Evolutionary conservation across 2,797 vertebrate genomes (phyloP), one percentile per base, ranked within the genome.

Genomic region (Pitangus sulphuratus): DNA sequence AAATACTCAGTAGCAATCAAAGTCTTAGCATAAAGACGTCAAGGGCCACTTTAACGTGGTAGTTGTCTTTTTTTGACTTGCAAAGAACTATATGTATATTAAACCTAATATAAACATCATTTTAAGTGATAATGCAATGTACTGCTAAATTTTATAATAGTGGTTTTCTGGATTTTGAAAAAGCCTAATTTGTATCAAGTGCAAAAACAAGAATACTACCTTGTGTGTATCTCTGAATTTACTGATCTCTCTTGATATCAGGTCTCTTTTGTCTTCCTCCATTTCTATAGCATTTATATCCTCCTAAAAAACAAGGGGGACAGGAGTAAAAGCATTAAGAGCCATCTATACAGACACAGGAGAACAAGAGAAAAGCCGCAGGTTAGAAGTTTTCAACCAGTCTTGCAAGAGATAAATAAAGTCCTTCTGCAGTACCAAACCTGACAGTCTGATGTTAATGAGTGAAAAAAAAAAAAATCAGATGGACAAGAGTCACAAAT

Each of bases 141-240:
- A 97, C 90, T 89, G 92, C 97, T 97, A 97, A 72, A 96, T 97
- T 98, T 97, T 97, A 82, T 92, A 94, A 95, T 70, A 94, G 93
- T 91, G 91, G 3, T 74, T 87, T 96, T 96, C 95, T 82, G 97
- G 96, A 97, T 95, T 96, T 98, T 95, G 98, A 97, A 96, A 98
- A 98, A 98, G 96, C 95, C 98, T 97, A 97, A 97, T 95, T 97
- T 96, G 94, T 96, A 98, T 96, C 83, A 98, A 97, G 89, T 48
- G 94, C 95, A 98, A 97, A 98, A 98, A 97, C 88, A 98, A 98
- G 96, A 98, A 98, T 98, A 99, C 98, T 99, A 99, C 99, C 99
- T 99, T 99, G 98, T 99, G 99, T 94, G 99, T 99, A 97, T 99
- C 99, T 96, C 99, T 99, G 98, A 99, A 99, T 99, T 99, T 99